Conservation (phyloP, 2,113 vertebrate genomes). For the Pteruthius melanotis region DNA sequence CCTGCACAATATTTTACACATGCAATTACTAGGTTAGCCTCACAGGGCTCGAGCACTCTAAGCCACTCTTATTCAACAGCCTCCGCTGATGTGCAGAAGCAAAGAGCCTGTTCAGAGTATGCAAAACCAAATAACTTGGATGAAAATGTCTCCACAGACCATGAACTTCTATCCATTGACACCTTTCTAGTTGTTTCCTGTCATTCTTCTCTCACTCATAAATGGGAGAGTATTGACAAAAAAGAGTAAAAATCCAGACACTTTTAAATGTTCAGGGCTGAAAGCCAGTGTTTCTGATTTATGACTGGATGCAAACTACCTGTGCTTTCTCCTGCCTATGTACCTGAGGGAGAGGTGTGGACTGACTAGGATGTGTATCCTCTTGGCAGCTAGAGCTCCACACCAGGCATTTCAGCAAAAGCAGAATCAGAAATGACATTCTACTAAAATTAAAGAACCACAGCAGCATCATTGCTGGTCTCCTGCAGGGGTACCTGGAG, state of each 20-base stretch:
- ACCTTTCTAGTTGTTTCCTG: not conserved
- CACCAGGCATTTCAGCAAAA: not conserved
- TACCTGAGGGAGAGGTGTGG: not conserved
- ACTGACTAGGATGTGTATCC: not conserved
- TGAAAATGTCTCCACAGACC: not conserved
- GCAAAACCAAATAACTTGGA: not conserved
- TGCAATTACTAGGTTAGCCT: not conserved
- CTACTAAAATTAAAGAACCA: not conserved
- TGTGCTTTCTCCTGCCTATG: not conserved
- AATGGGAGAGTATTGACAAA: not conserved
- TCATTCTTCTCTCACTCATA: not conserved
- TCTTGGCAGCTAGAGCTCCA: not conserved
- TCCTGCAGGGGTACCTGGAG: not conserved
- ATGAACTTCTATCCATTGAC: not conserved
- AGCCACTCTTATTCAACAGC: not conserved
- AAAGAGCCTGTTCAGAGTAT: not conserved
- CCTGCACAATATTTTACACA: not conserved
- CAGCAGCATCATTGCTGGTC: not conserved
- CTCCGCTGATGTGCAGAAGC: not conserved
- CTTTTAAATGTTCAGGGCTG: not conserved
- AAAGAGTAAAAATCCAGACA: not conserved
- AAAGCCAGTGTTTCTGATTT: not conserved
- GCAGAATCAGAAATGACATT: not conserved
- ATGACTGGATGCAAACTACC: not conserved
- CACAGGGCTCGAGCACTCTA: not conserved